Conservation (phyloP, 2,797 vertebrate genomes). For the Myotis vivesi region DNA sequence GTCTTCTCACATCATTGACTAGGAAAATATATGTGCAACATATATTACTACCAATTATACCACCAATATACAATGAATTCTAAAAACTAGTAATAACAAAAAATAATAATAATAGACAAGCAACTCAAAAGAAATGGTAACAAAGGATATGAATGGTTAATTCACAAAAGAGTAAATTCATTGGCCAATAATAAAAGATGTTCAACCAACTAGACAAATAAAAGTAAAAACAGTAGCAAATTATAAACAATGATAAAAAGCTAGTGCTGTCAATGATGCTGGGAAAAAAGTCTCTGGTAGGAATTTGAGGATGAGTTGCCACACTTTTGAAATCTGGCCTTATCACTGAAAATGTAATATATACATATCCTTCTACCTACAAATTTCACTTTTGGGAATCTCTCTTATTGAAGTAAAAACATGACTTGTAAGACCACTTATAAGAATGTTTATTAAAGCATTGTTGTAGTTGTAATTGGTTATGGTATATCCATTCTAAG, state of each 20-base stretch:
- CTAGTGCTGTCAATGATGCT: background rate
- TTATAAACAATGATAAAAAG: background rate
- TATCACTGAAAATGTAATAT: background rate
- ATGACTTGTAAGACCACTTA: background rate
- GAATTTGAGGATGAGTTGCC: background rate
- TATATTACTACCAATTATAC: background rate
- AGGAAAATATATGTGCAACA: constrained; percentile 1
- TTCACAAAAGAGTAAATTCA: background rate
- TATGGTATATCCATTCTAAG: background rate
- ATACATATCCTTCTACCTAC: background rate
- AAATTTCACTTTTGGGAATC: background rate
- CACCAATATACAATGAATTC: background rate
- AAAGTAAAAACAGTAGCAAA: constrained; percentile 6
- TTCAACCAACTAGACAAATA: background rate
- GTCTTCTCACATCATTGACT: background rate
- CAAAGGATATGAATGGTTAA: background rate
- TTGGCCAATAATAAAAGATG: background rate
- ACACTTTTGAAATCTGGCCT: background rate
- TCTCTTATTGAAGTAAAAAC: background rate
- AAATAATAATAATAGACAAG: background rate
- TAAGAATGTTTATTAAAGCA: background rate
- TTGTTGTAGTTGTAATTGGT: background rate
- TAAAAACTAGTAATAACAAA: background rate
- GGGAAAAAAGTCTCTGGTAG: background rate
- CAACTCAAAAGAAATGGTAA: background rate